Percentiles rank a stretch among this genome's conserved stretches.
Evolutionary conservation across 2,797 vertebrate genomes (phyloP).

Genomic region (Crenichthys baileyi): DNA sequence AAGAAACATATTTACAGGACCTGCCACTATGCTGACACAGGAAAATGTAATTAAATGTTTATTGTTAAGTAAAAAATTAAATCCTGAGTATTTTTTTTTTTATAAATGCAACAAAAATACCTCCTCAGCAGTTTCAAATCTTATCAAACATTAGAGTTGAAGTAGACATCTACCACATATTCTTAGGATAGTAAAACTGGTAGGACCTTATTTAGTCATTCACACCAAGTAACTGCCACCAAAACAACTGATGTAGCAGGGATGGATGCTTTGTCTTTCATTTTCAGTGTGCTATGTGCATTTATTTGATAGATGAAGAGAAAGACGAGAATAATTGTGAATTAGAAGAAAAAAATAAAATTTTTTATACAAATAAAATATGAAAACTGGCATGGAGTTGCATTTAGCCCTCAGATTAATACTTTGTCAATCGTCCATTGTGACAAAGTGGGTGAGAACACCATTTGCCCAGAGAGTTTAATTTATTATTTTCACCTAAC

Average conservation of each 20-base stretch:
- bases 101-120: slow-evolving; percentile 14
- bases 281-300: neutral
- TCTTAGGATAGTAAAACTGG: neutral
- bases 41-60: slow-evolving; percentile 37
- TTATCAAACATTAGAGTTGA: neutral
- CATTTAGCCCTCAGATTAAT: no score
- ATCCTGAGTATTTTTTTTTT: neutral
- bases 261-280: slow-evolving; percentile 2
- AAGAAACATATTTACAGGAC: slow-evolving; percentile 62
- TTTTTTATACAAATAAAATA: no score
- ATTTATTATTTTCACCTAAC: no score
- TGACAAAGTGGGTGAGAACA: no score
- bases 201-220: neutral
- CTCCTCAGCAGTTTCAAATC: slow-evolving; percentile 14
- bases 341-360: no score
- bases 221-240: slow-evolving; percentile 13
- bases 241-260: slow-evolving; percentile 11
- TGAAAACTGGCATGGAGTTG: no score
- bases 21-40: slow-evolving; percentile 36
- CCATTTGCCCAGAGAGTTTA: no score
- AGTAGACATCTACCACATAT: slow-evolving; percentile 5
- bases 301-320: neutral
- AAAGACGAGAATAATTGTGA: no score
- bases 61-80: slow-evolving; percentile 20
- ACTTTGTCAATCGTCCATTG: no score